These are phyloP conservation scores for Magallana nippona DNA, from an alignment of 2,888 invertebrate genomes.

Conservation along the genomic window DNA sequence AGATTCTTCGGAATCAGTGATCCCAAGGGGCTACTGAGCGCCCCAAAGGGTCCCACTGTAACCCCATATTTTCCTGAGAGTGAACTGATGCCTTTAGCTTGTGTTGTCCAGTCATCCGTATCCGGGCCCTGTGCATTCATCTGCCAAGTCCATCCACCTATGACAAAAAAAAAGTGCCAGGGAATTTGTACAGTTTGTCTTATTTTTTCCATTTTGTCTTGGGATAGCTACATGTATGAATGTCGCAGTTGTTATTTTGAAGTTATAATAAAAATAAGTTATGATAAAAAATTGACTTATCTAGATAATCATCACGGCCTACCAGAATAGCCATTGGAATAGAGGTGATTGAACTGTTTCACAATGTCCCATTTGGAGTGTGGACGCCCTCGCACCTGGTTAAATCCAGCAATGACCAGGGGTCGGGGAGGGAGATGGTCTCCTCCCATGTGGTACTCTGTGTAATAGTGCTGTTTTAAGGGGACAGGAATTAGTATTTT, in stretches of 20 bases:
- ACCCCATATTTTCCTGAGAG: conserved; percentile 36
- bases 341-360: conserved; percentile 24
- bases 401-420: conserved; percentile 37
- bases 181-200: background rate
- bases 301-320: background rate
- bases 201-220: too few relatives aligned
- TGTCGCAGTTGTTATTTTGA: too few relatives aligned
- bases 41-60: background rate
- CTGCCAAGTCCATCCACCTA: conserved; percentile 34
- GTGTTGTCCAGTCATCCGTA: conserved; percentile 30
- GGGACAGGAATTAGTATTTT: background rate
- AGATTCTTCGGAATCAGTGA: conserved; percentile 24
- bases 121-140: conserved; percentile 17
- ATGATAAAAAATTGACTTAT: too few relatives aligned
- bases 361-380: conserved; percentile 36
- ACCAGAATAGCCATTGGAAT: conserved; percentile 37
- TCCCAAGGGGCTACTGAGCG: conserved; percentile 5
- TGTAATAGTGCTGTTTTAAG: conserved; percentile 19
- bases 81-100: conserved; percentile 32
- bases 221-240: too few relatives aligned
- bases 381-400: conserved; percentile 16
- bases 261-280: too few relatives aligned
- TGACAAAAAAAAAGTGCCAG: background rate
- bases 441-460: conserved; percentile 34
- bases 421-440: conserved; percentile 36